Evolutionary conservation across 2,888 invertebrate genomes (phyloP).

Genomic region (Rhingia rostrata): DNA sequence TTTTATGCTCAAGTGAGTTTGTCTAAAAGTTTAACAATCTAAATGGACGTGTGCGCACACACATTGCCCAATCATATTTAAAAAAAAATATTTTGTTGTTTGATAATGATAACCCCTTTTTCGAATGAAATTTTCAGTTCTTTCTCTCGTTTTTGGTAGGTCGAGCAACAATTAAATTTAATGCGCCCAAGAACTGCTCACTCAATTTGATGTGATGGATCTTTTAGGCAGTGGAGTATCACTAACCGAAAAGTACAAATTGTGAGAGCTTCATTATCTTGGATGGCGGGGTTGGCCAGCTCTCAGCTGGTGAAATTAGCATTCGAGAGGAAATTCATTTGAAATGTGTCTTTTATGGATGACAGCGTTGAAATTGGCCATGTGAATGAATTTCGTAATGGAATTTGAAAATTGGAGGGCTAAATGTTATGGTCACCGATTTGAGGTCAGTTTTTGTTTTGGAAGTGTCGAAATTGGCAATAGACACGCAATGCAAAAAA

Average conservation of each 20-base stretch:
- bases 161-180: conserved; percentile 57
- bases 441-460: too few relatives aligned
- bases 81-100: background rate
- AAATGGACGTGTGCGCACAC: conserved; percentile 57
- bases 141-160: conserved; percentile 5
- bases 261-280: conserved; percentile 28
- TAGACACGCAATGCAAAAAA: too few relatives aligned
- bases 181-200: conserved; percentile 41
- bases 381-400: too few relatives aligned
- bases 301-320: conserved; percentile 48
- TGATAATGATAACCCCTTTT: conserved; percentile 1
- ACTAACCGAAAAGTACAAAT: background rate
- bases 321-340: conserved; percentile 28
- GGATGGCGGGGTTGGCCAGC: background rate
- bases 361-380: conserved; percentile 17
- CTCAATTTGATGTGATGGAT: conserved; percentile 26
- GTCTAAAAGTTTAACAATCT: conserved; percentile 27
- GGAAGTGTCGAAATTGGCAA: too few relatives aligned
- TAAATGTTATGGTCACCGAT: too few relatives aligned
- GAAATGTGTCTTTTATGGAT: conserved; percentile 46
- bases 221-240: conserved; percentile 28
- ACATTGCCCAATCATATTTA: conserved; percentile 17
- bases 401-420: too few relatives aligned
- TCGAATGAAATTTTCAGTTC: background rate
- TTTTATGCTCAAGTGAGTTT: conserved; percentile 71